Base-by-base conservation (phyloP, 2,888 invertebrate genomes). In the Drosophila subsilvestris region DNA sequence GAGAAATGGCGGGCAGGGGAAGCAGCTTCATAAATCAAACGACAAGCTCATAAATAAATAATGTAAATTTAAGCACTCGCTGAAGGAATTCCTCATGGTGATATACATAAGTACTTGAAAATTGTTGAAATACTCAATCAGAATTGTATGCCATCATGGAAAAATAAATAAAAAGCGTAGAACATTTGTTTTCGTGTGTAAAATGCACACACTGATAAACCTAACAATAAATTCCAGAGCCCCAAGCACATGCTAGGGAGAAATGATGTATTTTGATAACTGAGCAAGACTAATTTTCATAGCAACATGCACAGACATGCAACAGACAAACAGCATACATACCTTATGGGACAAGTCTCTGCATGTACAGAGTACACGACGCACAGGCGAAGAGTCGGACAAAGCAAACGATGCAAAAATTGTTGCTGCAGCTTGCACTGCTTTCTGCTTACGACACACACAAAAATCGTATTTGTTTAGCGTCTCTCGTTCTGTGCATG, bases 21-120 rank as follows among this genome's bases (percentile, higher is more conserved):
- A 5, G 22, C 14, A n/a, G 66, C 56, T 65, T 54, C 62, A 68
- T 74, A 74, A 74, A 74, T 74, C 74, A 74, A 74, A 74, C 43
- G 74, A 65, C 54, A 55, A 29, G 32, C 51, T 54, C 74, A 68
- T 74, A 74, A 74, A 74, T 74, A 68, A 57, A 68, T 74, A 74
- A 74, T 51, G 62, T 37, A 54, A 48, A 68, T 68, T 74, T 55
- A 74, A 67, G 74, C 68, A 68, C 74, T 57, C 45, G 53, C 56
- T 54, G 57, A 44, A 29, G 51, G 37, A 51, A 47, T 50, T 25
- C 22, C 27, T 42, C 32, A 32, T 50, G 48, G 49, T 45, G 47
- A 42, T 50, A 32, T 10, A 29, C 29, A 22, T 48, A 66, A 66
- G 65, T 22, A 32, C 66, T 66, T n/a, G 22, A 56, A 37, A 51